Base-by-base conservation (phyloP, 2,797 vertebrate species). In the Potorous gilbertii region DNA sequence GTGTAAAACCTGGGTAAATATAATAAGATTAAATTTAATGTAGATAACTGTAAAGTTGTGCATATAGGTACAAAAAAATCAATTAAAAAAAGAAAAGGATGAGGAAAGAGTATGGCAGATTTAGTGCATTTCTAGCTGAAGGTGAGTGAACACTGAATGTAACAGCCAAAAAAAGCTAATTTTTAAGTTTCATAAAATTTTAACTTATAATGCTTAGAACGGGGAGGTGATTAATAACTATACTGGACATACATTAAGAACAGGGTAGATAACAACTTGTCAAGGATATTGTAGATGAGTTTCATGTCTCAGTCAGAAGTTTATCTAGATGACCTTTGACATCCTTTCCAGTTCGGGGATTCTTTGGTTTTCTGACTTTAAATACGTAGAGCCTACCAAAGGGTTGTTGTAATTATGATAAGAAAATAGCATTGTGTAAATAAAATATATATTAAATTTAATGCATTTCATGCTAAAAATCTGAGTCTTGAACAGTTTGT, bases 391-490 rank as follows among this genome's bases (percentile, higher is more conserved):
- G 87, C 27, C 54, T 95, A 93, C 93, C 55, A n/a, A n/a, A 50
- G 92, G 91, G 34, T 66, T 66, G 34, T 18, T n/a, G 34, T n/a
- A n/a, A n/a, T 66, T 66, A n/a, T n/a, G 40, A 90, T 46, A 13
- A 91, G 94, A 92, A 93, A 54, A 34, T 40, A 24, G 31, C 29
- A 52, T 21, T 54, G 24, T 18, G 1, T 96, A 96, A 95, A 96
- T 94, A 95, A 94, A 95, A 59, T 55, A 87, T 94, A 92, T 59
- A 93, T 0, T 56, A 46, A 59, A 40, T 31, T 50, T 6, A 34
- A 11, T 57, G 66, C 62, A 54, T 12, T 57, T 27, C 28, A 74
- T 95, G 96, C 95, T 95, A 97, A 93, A 92, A 66, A 66, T 55
- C 92, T 55, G 28, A 50, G 56, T 28, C 90, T 59, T 56, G 29